phyloP scores from a whole-genome alignment of 1,140 invertebrate species.

The Calliphora vicina region DNA sequence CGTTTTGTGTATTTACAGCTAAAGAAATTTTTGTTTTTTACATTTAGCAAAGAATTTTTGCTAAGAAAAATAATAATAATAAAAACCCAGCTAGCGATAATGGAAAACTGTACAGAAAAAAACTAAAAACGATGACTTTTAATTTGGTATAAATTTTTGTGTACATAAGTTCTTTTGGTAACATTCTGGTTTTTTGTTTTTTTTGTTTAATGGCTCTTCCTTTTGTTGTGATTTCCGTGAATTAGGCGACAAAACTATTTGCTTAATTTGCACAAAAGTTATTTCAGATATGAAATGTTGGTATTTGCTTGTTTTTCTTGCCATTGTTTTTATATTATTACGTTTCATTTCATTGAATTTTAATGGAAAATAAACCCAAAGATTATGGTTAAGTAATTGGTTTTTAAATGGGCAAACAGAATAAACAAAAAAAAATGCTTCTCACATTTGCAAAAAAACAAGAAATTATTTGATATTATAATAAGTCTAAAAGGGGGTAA shows the following conservation, averaged over 20 bases:
- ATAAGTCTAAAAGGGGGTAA: neutral
- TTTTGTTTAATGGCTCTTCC: too few species aligned
- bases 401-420: neutral
- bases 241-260: constrained; percentile 16
- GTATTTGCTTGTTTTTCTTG: neutral
- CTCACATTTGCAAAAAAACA: too few species aligned
- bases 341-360: constrained; percentile 5
- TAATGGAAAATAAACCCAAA: constrained; percentile 4
- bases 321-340: neutral
- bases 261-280: constrained; percentile 9
- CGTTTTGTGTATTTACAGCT: neutral
- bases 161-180: neutral
- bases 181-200: neutral
- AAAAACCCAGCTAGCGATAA: neutral
- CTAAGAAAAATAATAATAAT: neutral
- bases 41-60: neutral
- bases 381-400: constrained; percentile 13
- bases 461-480: too few species aligned
- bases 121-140: constrained; percentile 1
- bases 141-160: neutral
- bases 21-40: neutral
- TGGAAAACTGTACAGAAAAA: neutral
- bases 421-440: neutral
- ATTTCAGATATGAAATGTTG: neutral
- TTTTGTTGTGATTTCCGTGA: neutral